Evolutionary conservation across 2,797 vertebrate genomes (phyloP), one percentile per base, ranked within the genome.

Genomic region (Morelia viridis): DNA sequence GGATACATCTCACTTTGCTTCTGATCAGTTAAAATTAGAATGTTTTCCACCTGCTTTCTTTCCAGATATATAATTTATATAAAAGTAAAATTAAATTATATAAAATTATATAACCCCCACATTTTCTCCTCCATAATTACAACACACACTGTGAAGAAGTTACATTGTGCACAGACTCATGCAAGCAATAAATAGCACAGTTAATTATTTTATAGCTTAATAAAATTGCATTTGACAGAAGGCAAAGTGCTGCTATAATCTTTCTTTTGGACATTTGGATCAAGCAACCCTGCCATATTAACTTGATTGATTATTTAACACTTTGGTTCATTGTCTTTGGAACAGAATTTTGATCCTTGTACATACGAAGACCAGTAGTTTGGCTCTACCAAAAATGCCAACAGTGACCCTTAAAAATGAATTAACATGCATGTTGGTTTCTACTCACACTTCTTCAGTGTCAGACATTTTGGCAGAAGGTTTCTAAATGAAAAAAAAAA

Each of bases 381-480:
- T 24, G 0, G 28, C 2, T 10, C 35, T 2, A 0, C 0, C 0
- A 90, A 22, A 85, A 89, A 53, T 19, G 41, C 87, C 80, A 0
- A 28, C 0, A 3, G 65, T 58, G 57, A 80, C 50, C 90, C 35
- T 87, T 88, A 11, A 57, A 87, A 92, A 93, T 46, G 80, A 84
- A 84, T 0, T 4, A 50, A 28, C 62, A 87, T 41, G 46, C 0
- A 0, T 22, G 35, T 93, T 61, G 50, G 12, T 90, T 19, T 92
- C 31, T 96, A 99, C 98, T 99, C 98, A 99, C 99, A 98, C 98
- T 95, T 99, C 99, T 94, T 99, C 98, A 28, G 98, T 98, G 97
- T 99, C 99, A 96, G 99, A 99, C 99, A 99, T 99, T 98, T 94
- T 97, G 98, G 96, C 88, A 95, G 96, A 91, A 97, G 98, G 97